Percentiles rank a stretch among this genome's conserved stretches.
Evolutionary conservation across 2,888 invertebrate genomes (phyloP).

Genomic region (Amiota communis): DNA sequence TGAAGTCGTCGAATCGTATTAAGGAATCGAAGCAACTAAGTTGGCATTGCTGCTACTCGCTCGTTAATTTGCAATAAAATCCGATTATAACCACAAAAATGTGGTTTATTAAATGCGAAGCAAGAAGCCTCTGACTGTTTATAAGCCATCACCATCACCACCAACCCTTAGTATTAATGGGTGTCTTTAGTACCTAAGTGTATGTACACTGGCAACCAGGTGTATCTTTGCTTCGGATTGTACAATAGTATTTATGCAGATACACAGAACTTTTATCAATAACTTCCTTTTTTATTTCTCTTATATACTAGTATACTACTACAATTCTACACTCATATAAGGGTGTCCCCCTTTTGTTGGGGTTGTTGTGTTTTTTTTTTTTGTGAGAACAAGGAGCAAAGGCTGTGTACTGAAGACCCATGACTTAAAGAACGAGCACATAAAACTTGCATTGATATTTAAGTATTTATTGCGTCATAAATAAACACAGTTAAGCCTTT

Average conservation of each 20-base stretch:
- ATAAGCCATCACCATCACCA: slow-evolving; percentile 44
- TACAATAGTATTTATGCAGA: slow-evolving; percentile 3
- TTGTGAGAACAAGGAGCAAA: neutral
- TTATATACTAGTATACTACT: neutral
- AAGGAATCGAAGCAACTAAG: no score
- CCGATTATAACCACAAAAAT: slow-evolving; percentile 70
- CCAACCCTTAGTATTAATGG: slow-evolving; percentile 36
- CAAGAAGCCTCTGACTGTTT: slow-evolving; percentile 34
- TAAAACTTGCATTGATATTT: slow-evolving; percentile 66
- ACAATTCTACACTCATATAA: no score
- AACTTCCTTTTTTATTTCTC: slow-evolving; percentile 1
- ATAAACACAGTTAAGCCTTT: slow-evolving; percentile 24
- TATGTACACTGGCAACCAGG: slow-evolving; percentile 35
- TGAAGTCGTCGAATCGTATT: slow-evolving; percentile 6
- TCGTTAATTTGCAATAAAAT: slow-evolving; percentile 70
- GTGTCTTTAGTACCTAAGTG: slow-evolving; percentile 60
- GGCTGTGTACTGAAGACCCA: neutral
- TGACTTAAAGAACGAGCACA: slow-evolving; percentile 35
- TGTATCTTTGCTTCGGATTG: neutral
- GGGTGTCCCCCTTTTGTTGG: no score
- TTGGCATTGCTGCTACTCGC: slow-evolving; percentile 38
- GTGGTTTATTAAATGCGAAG: slow-evolving; percentile 48
- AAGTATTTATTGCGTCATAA: slow-evolving; percentile 44
- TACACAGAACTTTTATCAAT: slow-evolving; percentile 21
- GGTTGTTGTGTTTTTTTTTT: no score